These are phyloP conservation scores for Melopsittacus undulatus DNA, from an alignment of 2,797 vertebrate species.

Conservation along the genomic window DNA sequence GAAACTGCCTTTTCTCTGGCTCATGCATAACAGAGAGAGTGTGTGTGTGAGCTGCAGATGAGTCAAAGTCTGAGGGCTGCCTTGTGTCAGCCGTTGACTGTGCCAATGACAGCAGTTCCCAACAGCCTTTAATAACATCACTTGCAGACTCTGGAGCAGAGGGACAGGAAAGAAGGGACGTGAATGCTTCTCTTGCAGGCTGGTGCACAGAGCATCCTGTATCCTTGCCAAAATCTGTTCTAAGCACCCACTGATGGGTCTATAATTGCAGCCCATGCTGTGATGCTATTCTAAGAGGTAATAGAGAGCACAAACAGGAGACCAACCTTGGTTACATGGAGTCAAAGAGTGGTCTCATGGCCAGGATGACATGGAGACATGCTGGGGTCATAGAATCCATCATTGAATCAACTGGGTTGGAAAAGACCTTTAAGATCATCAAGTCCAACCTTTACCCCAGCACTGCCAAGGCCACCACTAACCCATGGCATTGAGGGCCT, in stretches of 20 bases:
- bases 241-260: background rate
- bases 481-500: background rate
- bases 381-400: background rate
- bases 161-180: background rate
- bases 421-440: background rate
- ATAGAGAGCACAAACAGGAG: background rate
- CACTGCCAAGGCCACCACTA: background rate
- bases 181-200: background rate
- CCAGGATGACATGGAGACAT: background rate
- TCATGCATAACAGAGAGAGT: background rate
- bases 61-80: conserved; percentile 60
- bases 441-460: background rate
- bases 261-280: background rate
- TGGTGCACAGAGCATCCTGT: background rate
- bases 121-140: conserved; percentile 39
- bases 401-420: background rate
- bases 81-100: conserved; percentile 57
- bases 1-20: background rate
- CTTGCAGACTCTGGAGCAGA: background rate
- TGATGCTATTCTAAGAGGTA: background rate
- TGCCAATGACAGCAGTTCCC: conserved; percentile 53
- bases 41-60: conserved; percentile 8
- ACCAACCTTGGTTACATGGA: background rate
- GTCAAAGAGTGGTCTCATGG: fast-evolving
- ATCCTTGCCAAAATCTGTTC: background rate